Base-by-base conservation (phyloP, 2,113 vertebrate genomes). In the Egretta garzetta region DNA sequence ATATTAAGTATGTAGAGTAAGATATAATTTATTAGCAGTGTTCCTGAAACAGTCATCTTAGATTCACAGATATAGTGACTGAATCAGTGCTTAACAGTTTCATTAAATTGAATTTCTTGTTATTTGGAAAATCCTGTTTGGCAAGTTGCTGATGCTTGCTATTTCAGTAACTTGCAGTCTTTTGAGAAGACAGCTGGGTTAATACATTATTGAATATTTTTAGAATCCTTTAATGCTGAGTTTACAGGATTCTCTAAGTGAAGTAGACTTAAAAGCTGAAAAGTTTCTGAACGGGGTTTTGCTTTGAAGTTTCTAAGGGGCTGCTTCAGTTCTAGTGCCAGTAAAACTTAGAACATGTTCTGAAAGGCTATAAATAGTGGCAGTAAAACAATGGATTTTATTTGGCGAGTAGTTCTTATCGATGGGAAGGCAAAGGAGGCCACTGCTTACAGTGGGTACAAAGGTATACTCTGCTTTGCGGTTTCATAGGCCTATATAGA, bases 191-290 rank as follows among this genome's bases (percentile, higher is more conserved):
- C 95, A 96, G 82, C 94, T 95, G 73, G 43, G 86, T 89, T 97
- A 97, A 93, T 95, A 89, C 80, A 81, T 97, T 96, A 96, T 67
- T 96, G 96, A 95, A 79, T 97, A 97, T 95, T 93, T 95, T 96
- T 97, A 96, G 91, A 96, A 76, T 80, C 90, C 81, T 95, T 95
- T 95, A 95, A 89, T 91, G 89, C 93, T 97, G 96, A 97, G 71
- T 95, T 97, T 96, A 95, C 92, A 97, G 74, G 52, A 96, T 93
- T 95, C 89, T 89, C 47, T 50, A 76, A 94, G 74, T 41, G 60
- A 83, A 90, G 66, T 28, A 94, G 49, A 73, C 84, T 94, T 88
- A 76, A 86, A 92, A 94, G 86, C 72, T 80, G 53, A 47, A 77
- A 94, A 95, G 85, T 93, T 97, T 96, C 75, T 91, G 56, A 92